Base-by-base conservation (phyloP, 2,797 vertebrate genomes). In the Bradypus variegatus region DNA sequence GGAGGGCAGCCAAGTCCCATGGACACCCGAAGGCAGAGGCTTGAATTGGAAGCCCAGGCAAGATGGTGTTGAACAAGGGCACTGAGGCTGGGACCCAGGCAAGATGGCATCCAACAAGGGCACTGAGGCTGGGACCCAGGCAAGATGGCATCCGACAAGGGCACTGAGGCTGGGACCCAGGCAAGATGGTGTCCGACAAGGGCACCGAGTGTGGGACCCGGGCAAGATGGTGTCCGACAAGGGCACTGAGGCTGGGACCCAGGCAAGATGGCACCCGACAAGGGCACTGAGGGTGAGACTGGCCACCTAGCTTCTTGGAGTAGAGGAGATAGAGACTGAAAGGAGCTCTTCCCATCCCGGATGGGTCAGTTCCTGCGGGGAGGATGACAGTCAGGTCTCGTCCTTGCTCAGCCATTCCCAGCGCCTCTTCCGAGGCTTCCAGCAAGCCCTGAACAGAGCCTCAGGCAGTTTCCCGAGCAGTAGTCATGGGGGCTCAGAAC, bases 1-100 rank as follows among this genome's bases (percentile, higher is more conserved):
- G 2, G 78, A 70, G 67, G 27, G 12, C 5, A 0, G 12, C 33
- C 33, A 48, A 62, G 41, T 48, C 45, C 64, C 2, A 0, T 1
- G 11, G 79, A 50, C 27, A 65, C 9, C 67, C 5, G 10, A 12
- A 27, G 41, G 18, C 38, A 53, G n/a, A 72, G 16, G 33, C 10
- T 29, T 70, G 36, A 38, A 75, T 65, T 78, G 33, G 48, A 31
- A 58, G 62, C 31, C 58, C 33, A 21, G 64, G 38, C 14, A 18
- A 38, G 15, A n/a, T 12, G 12, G 29, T 31, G 5, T 9, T 50
- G 53, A 62, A 45, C 41, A 4, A 45, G 41, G 41, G 41, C 41
- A 45, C 41, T 45, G 41, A 45, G 41, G 41, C 6, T 45, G 41
- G 41, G 41, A 45, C 41, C 41, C 8, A 8, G 41, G 41, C 6